Evolutionary conservation across 2,797 vertebrate genomes (phyloP).

Genomic region (Acanthurus lineatus): DNA sequence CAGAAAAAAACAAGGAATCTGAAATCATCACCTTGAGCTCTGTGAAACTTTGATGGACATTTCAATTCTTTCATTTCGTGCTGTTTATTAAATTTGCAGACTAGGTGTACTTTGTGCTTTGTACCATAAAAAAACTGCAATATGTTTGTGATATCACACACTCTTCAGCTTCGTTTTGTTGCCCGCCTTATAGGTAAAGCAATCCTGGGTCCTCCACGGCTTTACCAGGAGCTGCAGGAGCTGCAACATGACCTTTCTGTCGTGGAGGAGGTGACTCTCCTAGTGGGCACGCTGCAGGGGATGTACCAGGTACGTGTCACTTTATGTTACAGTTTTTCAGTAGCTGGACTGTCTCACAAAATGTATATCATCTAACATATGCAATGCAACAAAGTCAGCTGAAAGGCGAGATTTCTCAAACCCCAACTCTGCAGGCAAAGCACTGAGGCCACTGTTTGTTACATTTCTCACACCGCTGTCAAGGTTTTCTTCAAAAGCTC

Average conservation of each 20-base stretch:
- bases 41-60: background rate
- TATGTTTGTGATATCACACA: background rate
- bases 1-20: background rate
- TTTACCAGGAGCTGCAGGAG: constrained; percentile 97
- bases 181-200: constrained; percentile 83
- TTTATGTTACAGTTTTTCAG: background rate
- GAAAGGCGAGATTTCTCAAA: background rate
- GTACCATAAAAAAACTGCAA: background rate
- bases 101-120: background rate
- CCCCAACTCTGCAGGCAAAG: constrained; percentile 5
- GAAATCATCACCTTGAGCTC: background rate
- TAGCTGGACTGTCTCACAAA: background rate
- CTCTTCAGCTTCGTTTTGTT: background rate
- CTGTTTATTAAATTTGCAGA: background rate
- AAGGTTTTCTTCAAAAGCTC: constrained; percentile 25
- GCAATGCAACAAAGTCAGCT: background rate
- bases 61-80: background rate
- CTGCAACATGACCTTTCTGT: constrained; percentile 95
- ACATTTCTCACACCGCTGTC: constrained; percentile 18
- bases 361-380: constrained; percentile 1
- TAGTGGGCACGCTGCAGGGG: constrained; percentile 94
- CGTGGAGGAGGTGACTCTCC: constrained; percentile 94
- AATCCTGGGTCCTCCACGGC: constrained; percentile 92
- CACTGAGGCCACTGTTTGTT: constrained; percentile 9
- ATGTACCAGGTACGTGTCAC: constrained; percentile 90